Evolutionary conservation across 2,113 vertebrate species (phyloP), one percentile per base, ranked within the genome.

Genomic region (Gadus chalcogrammus): DNA sequence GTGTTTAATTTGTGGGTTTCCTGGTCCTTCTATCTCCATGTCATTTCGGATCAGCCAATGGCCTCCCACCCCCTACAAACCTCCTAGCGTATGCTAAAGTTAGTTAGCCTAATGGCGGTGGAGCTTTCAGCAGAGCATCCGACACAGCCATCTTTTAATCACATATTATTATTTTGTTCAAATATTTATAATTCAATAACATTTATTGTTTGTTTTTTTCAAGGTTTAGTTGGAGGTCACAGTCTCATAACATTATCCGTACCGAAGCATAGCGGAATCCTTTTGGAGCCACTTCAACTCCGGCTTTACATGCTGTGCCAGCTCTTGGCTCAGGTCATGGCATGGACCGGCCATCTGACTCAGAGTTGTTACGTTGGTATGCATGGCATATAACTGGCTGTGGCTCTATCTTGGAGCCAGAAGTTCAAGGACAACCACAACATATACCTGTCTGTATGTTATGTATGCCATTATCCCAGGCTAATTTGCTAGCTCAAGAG

Each of bases 41-140:
- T 76, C 71, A 73, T 72, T 63, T 58, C 74, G 67, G 73, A 85
- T 86, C 83, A 84, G 82, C 82, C 75, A 58, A 69, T 73, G 66
- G 27, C 56, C 70, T 18, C 60, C 70, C 70, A 60, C 69, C 35
- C 1, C 77, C 64, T 62, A 67, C 68, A 78, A 72, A 67, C 70
- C 64, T 67, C 61, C 61, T 22, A 35, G 55, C 28, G 59, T 22
- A 35, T 20, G 58, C 24, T 63, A 5, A 65, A 68, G 58, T 70
- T 73, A 58, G 55, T 17, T 68, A 61, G 55, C 35, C 42, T 48
- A 48, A 42, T 20, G 16, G 20, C 53, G 20, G 18, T 16, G 18
- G 13, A 8, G 16, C 17, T 68, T 73, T 65, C 56, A 15, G 13
- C 42, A 77, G 71, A 71, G 22, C n/a, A 62, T 65, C 22, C 1